A percentile compares a stretch with the other conserved stretches of the same genome.
These are phyloP conservation scores for Arvicanthis niloticus DNA, from an alignment of 2,113 vertebrate species.

Conservation along the genomic window DNA sequence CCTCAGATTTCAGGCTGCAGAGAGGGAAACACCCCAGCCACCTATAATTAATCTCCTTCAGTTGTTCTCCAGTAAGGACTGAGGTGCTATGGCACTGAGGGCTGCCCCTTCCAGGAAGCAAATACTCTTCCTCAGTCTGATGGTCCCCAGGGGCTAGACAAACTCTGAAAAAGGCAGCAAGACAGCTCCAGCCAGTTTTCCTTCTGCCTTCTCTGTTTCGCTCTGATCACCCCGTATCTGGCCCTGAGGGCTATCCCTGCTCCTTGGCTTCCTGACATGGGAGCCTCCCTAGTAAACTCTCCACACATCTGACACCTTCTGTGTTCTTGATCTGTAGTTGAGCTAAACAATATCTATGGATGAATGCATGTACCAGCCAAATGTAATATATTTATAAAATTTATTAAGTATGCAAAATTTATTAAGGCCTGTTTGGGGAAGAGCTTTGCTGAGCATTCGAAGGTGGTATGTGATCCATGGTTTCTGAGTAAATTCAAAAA, in stretches of 20 bases:
- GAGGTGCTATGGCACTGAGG: neutral
- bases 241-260: too few relatives aligned
- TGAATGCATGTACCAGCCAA: neutral
- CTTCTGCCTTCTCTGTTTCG: neutral
- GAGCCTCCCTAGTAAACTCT: neutral
- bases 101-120: neutral
- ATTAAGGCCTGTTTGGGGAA: neutral
- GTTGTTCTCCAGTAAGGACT: neutral
- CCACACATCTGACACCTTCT: neutral
- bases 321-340: fast-evolving
- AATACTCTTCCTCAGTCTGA: neutral
- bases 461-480: neutral
- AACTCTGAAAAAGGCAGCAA: neutral
- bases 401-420: neutral
- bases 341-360: neutral
- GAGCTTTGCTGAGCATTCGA: neutral
- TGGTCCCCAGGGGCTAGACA: too few relatives aligned
- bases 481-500: conserved; percentile 31
- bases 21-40: neutral
- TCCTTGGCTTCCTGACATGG: neutral
- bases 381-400: neutral
- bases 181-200: neutral
- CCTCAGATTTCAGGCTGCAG: neutral
- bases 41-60: too few relatives aligned
- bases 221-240: neutral